These are phyloP conservation scores for Latrodectus geometricus DNA, from an alignment of 1,140 invertebrate genomes.

Conservation along the genomic window DNA sequence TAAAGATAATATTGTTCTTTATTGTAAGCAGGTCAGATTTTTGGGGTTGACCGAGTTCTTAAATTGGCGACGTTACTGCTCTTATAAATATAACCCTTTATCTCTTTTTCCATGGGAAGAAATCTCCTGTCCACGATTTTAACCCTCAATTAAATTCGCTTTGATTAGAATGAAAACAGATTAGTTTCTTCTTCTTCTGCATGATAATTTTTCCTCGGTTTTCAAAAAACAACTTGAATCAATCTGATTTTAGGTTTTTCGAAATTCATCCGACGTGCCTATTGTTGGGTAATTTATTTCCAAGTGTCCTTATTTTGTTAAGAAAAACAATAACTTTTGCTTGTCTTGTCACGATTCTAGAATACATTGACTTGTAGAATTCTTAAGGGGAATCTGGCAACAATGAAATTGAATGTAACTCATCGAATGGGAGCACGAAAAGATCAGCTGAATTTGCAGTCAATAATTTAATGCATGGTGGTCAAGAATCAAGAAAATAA, in stretches of 20 bases:
- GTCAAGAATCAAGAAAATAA: too few species aligned
- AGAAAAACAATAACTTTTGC: not conserved
- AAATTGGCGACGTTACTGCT: not conserved
- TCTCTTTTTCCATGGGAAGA: not conserved
- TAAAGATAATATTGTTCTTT: constrained; percentile 15
- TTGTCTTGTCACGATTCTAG: not conserved
- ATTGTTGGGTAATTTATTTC: not conserved
- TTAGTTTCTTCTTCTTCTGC: not conserved
- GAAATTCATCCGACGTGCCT: not conserved
- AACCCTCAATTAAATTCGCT: not conserved
- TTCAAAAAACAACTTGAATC: not conserved
- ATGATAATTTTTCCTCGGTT: not conserved
- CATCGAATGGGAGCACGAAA: too few species aligned
- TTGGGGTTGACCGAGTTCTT: not conserved
- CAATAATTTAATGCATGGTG: too few species aligned
- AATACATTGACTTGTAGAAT: not conserved
- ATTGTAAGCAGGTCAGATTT: not conserved
- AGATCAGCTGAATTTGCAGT: too few species aligned
- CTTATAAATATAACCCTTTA: not conserved
- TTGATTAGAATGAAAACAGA: not conserved
- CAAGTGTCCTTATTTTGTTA: constrained; percentile 9
- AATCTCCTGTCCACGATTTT: not conserved
- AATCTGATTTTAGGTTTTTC: not conserved
- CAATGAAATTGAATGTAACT: not conserved
- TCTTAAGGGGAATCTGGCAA: too few species aligned